A percentile compares a stretch with the other conserved stretches of the same genome.
These are phyloP conservation scores for Drosophila funebris DNA, from an alignment of 1,140 invertebrate genomes.

Conservation along the genomic window DNA sequence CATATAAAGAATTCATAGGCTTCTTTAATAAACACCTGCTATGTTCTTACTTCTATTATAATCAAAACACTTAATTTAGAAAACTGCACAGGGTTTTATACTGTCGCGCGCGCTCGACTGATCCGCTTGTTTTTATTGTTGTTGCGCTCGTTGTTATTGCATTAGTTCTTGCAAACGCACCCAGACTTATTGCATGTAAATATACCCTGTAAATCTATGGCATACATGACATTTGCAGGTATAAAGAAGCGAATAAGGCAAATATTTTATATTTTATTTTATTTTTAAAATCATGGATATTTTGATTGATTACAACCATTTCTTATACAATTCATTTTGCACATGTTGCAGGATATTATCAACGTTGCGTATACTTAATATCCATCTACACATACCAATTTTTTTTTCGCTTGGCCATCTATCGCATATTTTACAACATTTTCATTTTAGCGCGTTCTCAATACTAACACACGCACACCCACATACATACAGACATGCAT, in stretches of 20 bases:
- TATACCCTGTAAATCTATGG: neutral
- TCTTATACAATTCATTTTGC: neutral
- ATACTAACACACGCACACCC: slow-evolving; percentile 33
- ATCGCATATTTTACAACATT: slow-evolving; percentile 74
- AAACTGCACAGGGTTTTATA: too few species aligned
- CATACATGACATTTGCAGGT: neutral
- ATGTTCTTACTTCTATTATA: too few species aligned
- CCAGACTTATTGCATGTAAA: slow-evolving; percentile 18
- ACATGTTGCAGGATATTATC: neutral
- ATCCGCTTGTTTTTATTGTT: too few species aligned
- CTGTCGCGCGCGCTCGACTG: too few species aligned
- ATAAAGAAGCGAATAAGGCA: neutral
- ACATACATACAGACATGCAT: slow-evolving; percentile 3
- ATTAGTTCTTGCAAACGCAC: too few species aligned
- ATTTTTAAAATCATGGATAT: neutral
- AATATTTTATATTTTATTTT: neutral
- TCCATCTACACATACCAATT: slow-evolving; percentile 9
- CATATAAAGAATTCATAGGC: too few species aligned
- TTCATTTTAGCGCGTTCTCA: slow-evolving; percentile 66
- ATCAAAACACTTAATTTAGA: too few species aligned
- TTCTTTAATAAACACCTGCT: too few species aligned
- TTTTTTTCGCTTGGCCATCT: slow-evolving; percentile 25
- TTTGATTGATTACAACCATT: neutral
- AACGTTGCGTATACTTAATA: slow-evolving; percentile 20
- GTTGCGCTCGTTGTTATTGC: too few species aligned